Evolutionary conservation across 92 coral and sea anemone genomes (phyloP).

Genomic region (Zoanthus sociatus): DNA sequence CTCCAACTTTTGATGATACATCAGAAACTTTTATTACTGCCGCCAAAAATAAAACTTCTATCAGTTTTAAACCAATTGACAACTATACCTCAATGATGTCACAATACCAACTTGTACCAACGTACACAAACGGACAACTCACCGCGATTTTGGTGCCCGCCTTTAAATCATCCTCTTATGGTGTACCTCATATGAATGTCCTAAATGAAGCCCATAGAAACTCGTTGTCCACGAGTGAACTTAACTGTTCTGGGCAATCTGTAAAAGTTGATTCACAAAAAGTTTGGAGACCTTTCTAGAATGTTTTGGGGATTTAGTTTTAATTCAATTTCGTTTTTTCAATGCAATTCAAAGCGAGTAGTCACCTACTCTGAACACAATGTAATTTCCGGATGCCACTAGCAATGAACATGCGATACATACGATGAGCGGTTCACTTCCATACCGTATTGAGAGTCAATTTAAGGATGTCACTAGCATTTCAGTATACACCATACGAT

Average conservation of each 20-base stretch:
- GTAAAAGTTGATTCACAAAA: conserved; percentile 22
- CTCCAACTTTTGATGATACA: neutral
- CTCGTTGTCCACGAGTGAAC: neutral
- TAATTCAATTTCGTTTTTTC: neutral
- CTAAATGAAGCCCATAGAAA: conserved; percentile 33
- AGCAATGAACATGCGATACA: too few relatives aligned
- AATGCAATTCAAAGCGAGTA: neutral
- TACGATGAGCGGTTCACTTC: too few relatives aligned
- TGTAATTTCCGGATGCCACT: too few relatives aligned
- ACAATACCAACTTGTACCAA: conserved; percentile 55
- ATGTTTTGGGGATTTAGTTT: neutral
- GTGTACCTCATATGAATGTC: conserved; percentile 30
- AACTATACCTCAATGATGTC: conserved; percentile 23
- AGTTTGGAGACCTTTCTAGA: conserved; percentile 40
- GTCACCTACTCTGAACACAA: too few relatives aligned
- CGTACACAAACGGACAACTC: conserved; percentile 57
- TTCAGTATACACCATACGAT: too few relatives aligned
- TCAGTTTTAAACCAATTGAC: conserved; percentile 46
- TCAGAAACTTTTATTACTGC: conserved; percentile 37
- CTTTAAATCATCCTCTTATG: conserved; percentile 40
- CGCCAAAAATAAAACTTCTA: conserved; percentile 21
- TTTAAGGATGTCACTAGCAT: too few relatives aligned
- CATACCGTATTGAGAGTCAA: too few relatives aligned
- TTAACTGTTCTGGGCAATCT: conserved; percentile 22
- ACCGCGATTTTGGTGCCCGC: conserved; percentile 60